Evolutionary conservation across 2,888 invertebrate genomes (phyloP).

Genomic region (Octodonta nipae): DNA sequence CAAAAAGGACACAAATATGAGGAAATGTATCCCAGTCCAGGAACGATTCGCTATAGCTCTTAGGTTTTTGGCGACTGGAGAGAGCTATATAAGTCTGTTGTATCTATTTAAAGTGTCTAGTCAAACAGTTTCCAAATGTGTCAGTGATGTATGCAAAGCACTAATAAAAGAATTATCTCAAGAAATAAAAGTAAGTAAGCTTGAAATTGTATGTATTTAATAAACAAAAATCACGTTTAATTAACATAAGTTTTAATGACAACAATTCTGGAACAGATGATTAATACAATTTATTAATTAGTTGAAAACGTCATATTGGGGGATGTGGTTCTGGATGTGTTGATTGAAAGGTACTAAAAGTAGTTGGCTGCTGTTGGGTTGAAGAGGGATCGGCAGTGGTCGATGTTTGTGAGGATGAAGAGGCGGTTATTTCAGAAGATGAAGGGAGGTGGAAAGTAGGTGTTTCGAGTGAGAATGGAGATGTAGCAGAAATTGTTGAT

Average conservation of each 20-base stretch:
- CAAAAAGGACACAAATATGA: conserved; percentile 15
- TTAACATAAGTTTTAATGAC: not conserved
- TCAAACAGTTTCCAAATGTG: conserved; percentile 10
- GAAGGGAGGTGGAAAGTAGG: too few species aligned
- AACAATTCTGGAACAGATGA: too few species aligned
- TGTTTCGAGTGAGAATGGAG: too few species aligned
- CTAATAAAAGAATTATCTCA: conserved; percentile 6
- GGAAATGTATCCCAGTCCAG: conserved; percentile 10
- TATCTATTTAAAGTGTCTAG: conserved; percentile 9
- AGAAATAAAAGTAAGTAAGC: conserved; percentile 7
- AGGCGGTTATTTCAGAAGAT: too few species aligned
- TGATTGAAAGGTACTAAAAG: not conserved
- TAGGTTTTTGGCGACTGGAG: conserved; percentile 9
- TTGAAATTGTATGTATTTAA: not conserved
- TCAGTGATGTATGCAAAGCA: conserved; percentile 8
- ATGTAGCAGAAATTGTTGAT: too few species aligned
- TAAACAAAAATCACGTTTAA: not conserved
- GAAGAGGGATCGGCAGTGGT: not conserved
- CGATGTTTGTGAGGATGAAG: not conserved
- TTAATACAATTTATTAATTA: too few species aligned
- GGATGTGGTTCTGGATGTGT: not conserved
- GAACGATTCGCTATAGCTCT: conserved; percentile 8
- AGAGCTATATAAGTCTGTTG: conserved; percentile 9
- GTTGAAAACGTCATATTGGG: too few species aligned
- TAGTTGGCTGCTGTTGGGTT: not conserved